phyloP scores from a whole-genome alignment of 2,113 vertebrate genomes.

The Laticauda colubrina region DNA sequence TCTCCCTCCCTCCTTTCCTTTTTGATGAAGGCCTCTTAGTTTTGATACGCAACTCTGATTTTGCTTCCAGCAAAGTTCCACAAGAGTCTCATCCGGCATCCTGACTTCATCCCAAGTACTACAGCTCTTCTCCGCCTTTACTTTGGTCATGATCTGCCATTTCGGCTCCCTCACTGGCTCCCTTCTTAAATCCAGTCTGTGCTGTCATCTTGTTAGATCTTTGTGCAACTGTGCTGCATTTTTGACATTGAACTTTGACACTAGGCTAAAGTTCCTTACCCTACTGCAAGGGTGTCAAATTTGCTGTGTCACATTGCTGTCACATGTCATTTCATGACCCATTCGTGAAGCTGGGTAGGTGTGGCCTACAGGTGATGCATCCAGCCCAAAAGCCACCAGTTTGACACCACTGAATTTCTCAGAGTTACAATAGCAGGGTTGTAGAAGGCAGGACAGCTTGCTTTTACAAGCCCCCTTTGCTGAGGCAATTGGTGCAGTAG shows the following conservation, averaged over 20 bases:
- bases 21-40: neutral
- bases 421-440: accelerated
- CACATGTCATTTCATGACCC: neutral
- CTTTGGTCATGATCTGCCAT: neutral
- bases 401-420: neutral
- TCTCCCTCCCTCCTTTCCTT: neutral
- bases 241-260: neutral
- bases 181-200: neutral
- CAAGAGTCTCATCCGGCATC: neutral
- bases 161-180: neutral
- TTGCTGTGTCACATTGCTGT: neutral
- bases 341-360: neutral
- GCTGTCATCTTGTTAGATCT: neutral
- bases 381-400: neutral
- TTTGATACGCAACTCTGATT: neutral
- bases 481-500: neutral
- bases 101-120: neutral
- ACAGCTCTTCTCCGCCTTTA: neutral
- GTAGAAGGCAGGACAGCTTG: accelerated
- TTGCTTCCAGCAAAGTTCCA: neutral
- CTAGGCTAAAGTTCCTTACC: accelerated
- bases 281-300: accelerated
- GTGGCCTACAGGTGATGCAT: neutral
- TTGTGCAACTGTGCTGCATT: accelerated
- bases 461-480: neutral